Base-by-base conservation (phyloP, 1,140 invertebrate genomes). In the Bombyx mandarina region DNA sequence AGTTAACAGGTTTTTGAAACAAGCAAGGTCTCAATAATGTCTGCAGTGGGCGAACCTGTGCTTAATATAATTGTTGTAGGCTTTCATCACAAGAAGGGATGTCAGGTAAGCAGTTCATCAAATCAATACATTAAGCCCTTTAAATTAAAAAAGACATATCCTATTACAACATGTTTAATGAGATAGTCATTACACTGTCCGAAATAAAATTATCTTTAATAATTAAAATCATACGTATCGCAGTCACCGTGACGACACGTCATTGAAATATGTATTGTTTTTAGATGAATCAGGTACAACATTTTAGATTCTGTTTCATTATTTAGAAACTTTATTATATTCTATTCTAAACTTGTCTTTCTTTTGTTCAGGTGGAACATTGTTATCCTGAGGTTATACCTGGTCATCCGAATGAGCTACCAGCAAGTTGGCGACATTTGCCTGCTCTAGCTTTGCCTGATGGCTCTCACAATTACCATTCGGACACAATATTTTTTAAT, bases 401-500 rank as follows among this genome's bases (percentile, higher is more conserved):
- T 57, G 94, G 91, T 35, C 90, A 91, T 12, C 93, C 93, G 50
- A 92, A 94, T 73, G 96, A 97, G 70, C 93, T 97, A 59, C 97
- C 98, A 7, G 83, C 93, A 44, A 93, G 93, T 58, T 99, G 98
- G 98, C 95, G 96, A 73, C 96, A 99, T 86, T 89, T 99, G 43
- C 97, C 98, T 51, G 97, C 97, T 0, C 80, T 99, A 26, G 97
- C 97, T 0, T 88, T 99, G 61, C 98, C 98, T 26, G 98, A 99
- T 92, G 98, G 98, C 52, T 98, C 98, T 35, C 98, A 99, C 77
- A 99, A 99, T 89, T 99, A 94, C 86, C 91, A 95, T 58, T 93
- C 97, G 81, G 98, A 99, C 79, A 98, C 97, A 1, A 95, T 99
- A 56, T 99, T 95, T 88, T 99, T 99, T 86, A 96, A 98, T 88